A percentile compares a stretch with the other conserved stretches of the same genome.
These are phyloP conservation scores for Lynx canadensis DNA, from an alignment of 2,113 vertebrate genomes.

Conservation along the genomic window DNA sequence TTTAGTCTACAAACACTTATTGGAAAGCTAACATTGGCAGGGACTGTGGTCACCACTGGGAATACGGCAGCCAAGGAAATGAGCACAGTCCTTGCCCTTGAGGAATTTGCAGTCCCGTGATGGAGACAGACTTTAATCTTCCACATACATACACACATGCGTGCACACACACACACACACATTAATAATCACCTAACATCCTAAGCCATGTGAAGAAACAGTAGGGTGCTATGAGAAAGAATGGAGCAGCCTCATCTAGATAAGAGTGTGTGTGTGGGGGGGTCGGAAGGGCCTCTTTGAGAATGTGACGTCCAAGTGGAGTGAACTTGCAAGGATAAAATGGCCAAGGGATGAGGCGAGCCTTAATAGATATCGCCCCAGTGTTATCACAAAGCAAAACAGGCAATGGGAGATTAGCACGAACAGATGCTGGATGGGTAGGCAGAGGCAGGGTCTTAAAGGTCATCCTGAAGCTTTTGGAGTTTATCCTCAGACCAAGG, in stretches of 20 bases:
- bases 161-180: not conserved
- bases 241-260: not conserved
- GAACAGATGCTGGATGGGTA: not conserved
- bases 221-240: not conserved
- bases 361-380: not conserved
- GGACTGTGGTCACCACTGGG: not conserved
- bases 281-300: not conserved
- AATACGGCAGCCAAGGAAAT: not conserved
- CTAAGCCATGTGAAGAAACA: not conserved
- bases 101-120: not conserved
- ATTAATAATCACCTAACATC: not conserved
- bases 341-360: slow-evolving; percentile 82
- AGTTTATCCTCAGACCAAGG: not conserved
- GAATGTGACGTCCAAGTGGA: not conserved
- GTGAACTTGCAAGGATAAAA: not conserved
- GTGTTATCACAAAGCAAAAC: not conserved
- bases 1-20: not conserved
- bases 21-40: not conserved
- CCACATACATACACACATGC: not conserved
- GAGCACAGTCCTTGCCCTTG: not conserved
- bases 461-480: not conserved
- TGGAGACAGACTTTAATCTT: not conserved
- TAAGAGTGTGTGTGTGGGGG: not conserved
- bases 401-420: not conserved
- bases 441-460: not conserved